These are phyloP conservation scores for Macroramphosus scolopax DNA, from an alignment of 2,797 vertebrate genomes.

Conservation along the genomic window DNA sequence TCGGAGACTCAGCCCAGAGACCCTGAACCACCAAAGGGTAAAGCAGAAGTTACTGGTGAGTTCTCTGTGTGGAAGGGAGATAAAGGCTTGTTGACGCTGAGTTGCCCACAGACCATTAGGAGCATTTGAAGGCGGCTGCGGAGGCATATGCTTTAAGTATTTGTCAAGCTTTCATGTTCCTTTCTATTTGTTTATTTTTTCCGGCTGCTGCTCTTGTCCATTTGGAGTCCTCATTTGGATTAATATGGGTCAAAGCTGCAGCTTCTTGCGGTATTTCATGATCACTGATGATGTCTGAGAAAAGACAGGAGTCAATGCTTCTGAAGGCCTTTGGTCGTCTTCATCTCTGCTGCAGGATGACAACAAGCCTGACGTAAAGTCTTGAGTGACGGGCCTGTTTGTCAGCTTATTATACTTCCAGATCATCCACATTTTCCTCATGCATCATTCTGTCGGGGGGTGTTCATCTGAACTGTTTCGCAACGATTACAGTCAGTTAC, in stretches of 20 bases:
- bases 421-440: no score
- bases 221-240: constrained; percentile 20
- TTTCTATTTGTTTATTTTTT: constrained; percentile 41
- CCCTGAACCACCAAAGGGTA: constrained; percentile 59
- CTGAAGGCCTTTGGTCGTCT: background rate
- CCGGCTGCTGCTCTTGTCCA: constrained; percentile 1
- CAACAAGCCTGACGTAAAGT: no score
- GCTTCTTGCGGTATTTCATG: constrained; percentile 23
- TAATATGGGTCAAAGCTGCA: constrained; percentile 37
- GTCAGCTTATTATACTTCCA: no score
- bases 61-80: constrained; percentile 33
- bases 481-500: no score
- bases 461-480: no score
- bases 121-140: constrained; percentile 18
- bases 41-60: constrained; percentile 78
- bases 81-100: constrained; percentile 34
- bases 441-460: no score
- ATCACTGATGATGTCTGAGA: constrained; percentile 8
- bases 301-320: constrained; percentile 5
- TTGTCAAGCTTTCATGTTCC: constrained; percentile 30
- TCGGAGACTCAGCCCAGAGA: constrained; percentile 59
- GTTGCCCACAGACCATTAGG: constrained; percentile 26
- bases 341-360: no score
- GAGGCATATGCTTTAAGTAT: constrained; percentile 35
- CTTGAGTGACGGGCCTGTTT: no score